Base-by-base conservation (phyloP, 2,797 vertebrate species). In the Monodelphis domestica region DNA sequence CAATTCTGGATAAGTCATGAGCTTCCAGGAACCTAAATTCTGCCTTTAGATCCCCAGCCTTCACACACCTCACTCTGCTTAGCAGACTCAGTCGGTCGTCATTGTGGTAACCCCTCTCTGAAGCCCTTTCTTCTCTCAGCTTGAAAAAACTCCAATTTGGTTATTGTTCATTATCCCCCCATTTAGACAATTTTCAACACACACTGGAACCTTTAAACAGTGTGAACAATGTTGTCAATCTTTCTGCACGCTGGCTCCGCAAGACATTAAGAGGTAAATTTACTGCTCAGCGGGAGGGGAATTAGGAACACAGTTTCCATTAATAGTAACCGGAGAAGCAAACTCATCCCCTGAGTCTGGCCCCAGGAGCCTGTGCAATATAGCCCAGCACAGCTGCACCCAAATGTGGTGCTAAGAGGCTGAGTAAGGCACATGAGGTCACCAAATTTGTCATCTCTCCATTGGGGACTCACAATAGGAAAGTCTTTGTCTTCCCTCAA, bases 161-260 rank as follows among this genome's bases (percentile, higher is more conserved):
- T 94, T 93, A 96, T 53, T 94, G 91, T 96, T 97, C 95, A 97
- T 96, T 97, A 97, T 96, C 90, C 91, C 90, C 91, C 92, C 55
- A 96, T 94, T 96, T 96, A 95, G 96, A 95, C 87, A 96, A 97
- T 96, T 97, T 97, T 95, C 95, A 96, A 87, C 90, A 91, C 96
- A 93, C 95, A 91, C 92, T 54, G 90, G 91, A 97, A 95, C 91
- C 92, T 96, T 97, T 97, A 97, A 96, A 95, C 87, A 96, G 94
- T 94, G 96, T 94, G 97, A 97, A 96, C 94, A 95, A 53, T 94
- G 95, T 95, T 97, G 97, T 96, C 95, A 94, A 55, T 95, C 96
- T 97, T 94, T 59, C 94, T 56, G 51, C 87, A 53, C 11, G 90
- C 53, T 94, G 95, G 56, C 92, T 94, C 91, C 84, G 89, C 92